Evolutionary conservation across 1,140 invertebrate species (phyloP).

Genomic region (Drosophila tropicalis): DNA sequence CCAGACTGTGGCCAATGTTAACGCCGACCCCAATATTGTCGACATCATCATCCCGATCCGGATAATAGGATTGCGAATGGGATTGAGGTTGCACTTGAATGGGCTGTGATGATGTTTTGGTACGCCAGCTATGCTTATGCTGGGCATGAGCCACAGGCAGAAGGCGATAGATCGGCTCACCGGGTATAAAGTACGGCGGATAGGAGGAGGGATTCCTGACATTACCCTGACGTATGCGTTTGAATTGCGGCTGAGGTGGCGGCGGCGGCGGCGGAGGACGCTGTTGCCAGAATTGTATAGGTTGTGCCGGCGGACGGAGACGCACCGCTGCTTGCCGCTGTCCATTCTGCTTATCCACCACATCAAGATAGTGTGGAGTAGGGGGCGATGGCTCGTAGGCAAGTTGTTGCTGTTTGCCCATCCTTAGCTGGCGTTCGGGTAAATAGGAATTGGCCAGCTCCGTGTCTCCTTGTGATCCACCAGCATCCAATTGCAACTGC

Average conservation of each 20-base stretch:
- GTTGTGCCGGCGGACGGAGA: conserved; percentile 42
- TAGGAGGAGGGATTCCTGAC: conserved; percentile 38
- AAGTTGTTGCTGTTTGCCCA: conserved; percentile 54
- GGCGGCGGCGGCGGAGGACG: conserved; percentile 32
- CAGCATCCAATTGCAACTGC: conserved; percentile 7
- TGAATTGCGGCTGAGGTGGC: conserved; percentile 38
- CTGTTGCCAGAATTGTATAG: conserved; percentile 58
- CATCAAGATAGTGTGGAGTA: conserved; percentile 47
- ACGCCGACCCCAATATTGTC: conserved; percentile 24
- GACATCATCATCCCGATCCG: conserved; percentile 36
- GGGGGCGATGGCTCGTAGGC: conserved; percentile 34
- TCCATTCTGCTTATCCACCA: conserved; percentile 35
- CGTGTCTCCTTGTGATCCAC: conserved; percentile 20
- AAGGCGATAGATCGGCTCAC: conserved; percentile 68
- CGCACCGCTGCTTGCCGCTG: conserved; percentile 38
- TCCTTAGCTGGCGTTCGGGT: conserved; percentile 50
- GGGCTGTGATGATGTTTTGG: conserved; percentile 33
- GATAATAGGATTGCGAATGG: conserved; percentile 58
- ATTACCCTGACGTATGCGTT: conserved; percentile 43
- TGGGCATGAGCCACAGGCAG: conserved; percentile 62
- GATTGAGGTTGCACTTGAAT: conserved; percentile 68
- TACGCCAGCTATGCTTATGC: conserved; percentile 59
- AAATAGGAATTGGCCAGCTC: conserved; percentile 40
- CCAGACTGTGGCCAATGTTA: conserved; percentile 61
- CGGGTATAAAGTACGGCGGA: conserved; percentile 64